Evolutionary conservation across 2,797 vertebrate species (phyloP).

Genomic region (Malacoraja senta): DNA sequence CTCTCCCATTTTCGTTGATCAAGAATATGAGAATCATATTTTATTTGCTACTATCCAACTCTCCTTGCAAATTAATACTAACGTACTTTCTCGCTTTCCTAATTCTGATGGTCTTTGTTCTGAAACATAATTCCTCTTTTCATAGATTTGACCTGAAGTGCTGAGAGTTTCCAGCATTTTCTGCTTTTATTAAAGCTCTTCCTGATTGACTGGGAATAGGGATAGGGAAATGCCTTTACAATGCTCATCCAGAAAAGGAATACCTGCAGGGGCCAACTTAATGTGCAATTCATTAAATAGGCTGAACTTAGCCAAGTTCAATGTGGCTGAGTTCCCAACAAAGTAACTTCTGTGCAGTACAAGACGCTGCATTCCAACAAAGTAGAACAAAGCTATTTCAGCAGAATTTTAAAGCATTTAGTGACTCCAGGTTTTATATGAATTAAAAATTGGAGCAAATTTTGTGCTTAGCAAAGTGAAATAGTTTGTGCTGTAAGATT

Average conservation of each 20-base stretch:
- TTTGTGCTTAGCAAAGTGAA: constrained; percentile 5
- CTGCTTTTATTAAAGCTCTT: no score
- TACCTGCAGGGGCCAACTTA: background rate
- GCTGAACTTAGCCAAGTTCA: background rate
- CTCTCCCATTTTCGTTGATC: no score
- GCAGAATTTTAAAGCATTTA: background rate
- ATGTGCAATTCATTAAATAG: background rate
- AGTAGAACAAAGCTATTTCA: constrained; percentile 21
- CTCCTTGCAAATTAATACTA: no score
- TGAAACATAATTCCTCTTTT: no score
- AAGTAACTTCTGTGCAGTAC: background rate
- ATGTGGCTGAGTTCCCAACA: background rate
- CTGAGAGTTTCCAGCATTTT: no score
- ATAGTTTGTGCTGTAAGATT: background rate
- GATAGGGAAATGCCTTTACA: background rate
- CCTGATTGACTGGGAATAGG: background rate
- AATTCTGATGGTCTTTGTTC: no score
- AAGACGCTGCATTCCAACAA: background rate
- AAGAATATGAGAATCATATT: no score
- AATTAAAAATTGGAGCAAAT: background rate
- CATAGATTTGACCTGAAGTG: no score
- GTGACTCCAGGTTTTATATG: background rate
- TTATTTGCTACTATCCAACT: no score
- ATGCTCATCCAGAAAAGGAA: background rate
- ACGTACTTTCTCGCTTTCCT: no score